Evolutionary conservation across 2,888 invertebrate species (phyloP).

Genomic region (Cybosia mesomella): DNA sequence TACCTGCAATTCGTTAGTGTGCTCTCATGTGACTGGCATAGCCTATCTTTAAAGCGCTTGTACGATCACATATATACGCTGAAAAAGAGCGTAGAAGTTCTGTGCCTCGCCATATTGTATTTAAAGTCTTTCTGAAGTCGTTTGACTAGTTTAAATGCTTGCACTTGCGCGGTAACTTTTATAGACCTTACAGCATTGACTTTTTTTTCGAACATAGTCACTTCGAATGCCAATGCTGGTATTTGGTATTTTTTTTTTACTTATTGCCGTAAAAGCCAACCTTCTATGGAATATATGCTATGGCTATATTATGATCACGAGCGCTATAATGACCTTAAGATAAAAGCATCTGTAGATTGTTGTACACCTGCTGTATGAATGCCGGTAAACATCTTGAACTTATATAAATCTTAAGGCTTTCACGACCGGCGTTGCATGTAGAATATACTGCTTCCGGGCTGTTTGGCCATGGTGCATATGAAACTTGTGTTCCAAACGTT

Average conservation of each 20-base stretch:
- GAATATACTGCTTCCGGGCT: too few relatives aligned
- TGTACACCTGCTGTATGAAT: too few relatives aligned
- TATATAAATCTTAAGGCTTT: too few relatives aligned
- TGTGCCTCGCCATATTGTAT: background rate
- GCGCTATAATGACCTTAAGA: background rate
- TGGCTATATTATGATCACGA: background rate
- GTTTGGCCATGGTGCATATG: too few relatives aligned
- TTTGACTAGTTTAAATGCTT: background rate
- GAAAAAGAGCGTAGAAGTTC: too few relatives aligned
- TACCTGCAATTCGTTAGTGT: too few relatives aligned
- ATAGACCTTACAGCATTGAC: background rate
- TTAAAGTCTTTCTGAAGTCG: background rate
- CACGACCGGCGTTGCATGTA: too few relatives aligned
- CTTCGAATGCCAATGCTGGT: background rate
- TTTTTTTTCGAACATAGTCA: background rate
- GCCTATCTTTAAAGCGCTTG: too few relatives aligned
- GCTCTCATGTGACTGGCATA: too few relatives aligned
- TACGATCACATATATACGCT: too few relatives aligned
- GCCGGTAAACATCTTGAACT: too few relatives aligned
- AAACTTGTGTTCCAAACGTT: too few relatives aligned
- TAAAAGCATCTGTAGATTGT: background rate
- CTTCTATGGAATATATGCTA: background rate
- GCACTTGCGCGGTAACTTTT: background rate
- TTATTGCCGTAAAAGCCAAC: background rate
- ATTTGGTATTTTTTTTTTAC: background rate